Percentiles rank a stretch among this genome's conserved stretches.
phyloP scores from a whole-genome alignment of 2,797 vertebrate genomes.

The Anomalospiza imberbis region DNA sequence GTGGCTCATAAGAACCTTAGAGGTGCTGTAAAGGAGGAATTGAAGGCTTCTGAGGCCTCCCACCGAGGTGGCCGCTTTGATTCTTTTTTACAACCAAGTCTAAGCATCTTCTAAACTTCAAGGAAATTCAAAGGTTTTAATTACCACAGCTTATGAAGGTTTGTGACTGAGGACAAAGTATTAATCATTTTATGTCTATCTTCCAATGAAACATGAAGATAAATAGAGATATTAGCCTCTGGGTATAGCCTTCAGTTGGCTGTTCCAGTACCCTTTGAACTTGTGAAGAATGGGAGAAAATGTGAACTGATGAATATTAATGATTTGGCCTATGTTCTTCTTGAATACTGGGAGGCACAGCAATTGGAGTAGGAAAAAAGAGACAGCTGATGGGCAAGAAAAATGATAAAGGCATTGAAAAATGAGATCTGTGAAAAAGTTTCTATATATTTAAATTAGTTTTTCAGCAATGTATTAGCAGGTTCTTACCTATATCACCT shows the following conservation, averaged over 20 bases:
- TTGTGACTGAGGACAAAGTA: neutral
- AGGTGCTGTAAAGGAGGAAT: neutral
- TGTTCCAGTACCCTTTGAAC: neutral
- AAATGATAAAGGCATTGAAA: neutral
- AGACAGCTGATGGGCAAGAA: neutral
- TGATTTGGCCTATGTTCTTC: neutral
- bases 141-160: neutral
- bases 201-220: neutral
- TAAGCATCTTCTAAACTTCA: neutral
- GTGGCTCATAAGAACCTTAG: neutral
- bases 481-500: neutral
- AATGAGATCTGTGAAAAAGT: neutral
- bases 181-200: neutral
- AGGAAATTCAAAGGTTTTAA: neutral
- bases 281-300: neutral
- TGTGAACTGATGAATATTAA: neutral
- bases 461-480: neutral
- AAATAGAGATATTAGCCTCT: neutral
- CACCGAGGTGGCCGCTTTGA: neutral
- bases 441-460: neutral
- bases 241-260: neutral
- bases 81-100: neutral
- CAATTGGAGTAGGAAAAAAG: neutral
- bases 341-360: neutral
- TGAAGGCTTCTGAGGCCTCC: neutral